Conservation (phyloP, 2,797 vertebrate species). For the Pangasius djambal region DNA sequence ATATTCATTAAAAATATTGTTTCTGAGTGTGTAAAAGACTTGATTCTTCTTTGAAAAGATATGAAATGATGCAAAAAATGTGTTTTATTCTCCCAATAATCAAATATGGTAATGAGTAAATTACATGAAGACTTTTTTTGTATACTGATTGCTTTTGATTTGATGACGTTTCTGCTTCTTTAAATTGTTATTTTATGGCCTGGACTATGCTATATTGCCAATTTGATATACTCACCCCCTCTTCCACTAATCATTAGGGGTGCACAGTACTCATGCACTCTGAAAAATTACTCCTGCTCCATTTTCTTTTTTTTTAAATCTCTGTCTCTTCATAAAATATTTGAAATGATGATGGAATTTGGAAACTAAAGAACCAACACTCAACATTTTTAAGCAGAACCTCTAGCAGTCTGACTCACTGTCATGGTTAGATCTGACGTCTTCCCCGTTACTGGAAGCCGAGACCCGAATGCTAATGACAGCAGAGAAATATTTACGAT, state of each 20-base stretch:
- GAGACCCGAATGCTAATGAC: slow-evolving; percentile 5
- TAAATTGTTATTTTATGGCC: background rate
- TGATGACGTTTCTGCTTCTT: background rate
- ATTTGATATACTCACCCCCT: background rate
- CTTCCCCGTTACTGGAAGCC: background rate
- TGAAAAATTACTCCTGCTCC: background rate
- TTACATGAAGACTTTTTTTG: background rate
- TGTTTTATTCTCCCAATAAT: background rate
- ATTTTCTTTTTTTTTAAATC: too few species aligned
- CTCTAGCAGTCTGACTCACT: background rate
- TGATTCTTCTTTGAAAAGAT: background rate
- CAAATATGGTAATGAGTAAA: background rate
- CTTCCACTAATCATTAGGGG: background rate
- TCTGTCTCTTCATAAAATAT: background rate
- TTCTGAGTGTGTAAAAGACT: background rate
- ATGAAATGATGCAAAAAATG: background rate
- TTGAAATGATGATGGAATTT: background rate
- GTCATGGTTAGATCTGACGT: background rate
- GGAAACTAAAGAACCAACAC: background rate
- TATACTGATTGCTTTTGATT: background rate
- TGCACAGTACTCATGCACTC: background rate
- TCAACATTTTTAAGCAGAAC: background rate
- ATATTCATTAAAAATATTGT: background rate
- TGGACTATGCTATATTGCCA: background rate
- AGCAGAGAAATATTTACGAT: slow-evolving; percentile 20